These are phyloP conservation scores for Eupithecia tripunctaria DNA, from an alignment of 2,888 invertebrate genomes.

Conservation along the genomic window DNA sequence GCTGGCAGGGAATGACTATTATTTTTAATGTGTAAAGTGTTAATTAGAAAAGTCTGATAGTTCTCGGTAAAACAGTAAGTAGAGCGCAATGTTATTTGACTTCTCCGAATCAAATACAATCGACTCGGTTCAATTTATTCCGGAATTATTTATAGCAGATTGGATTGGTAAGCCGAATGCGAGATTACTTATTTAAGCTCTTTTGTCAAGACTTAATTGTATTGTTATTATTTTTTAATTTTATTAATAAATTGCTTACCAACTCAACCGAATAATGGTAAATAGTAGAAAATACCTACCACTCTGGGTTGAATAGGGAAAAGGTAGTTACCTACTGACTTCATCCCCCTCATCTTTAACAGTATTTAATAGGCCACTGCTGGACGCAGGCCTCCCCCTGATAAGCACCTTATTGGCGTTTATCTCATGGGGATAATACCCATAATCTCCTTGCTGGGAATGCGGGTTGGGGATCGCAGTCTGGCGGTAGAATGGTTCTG, in stretches of 20 bases:
- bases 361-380: too few relatives aligned
- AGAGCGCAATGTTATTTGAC: background rate
- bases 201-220: background rate
- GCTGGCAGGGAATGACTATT: too few relatives aligned
- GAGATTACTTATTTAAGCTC: background rate
- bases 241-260: background rate
- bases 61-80: background rate
- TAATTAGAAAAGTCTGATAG: background rate
- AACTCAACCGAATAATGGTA: background rate
- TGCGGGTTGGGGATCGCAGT: too few relatives aligned
- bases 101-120: background rate
- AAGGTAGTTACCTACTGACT: too few relatives aligned
- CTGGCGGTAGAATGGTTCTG: too few relatives aligned
- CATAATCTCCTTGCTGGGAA: too few relatives aligned
- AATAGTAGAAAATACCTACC: background rate
- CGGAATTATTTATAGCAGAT: background rate
- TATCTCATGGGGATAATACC: too few relatives aligned
- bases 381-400: too few relatives aligned
- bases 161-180: background rate
- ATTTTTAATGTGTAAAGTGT: too few relatives aligned
- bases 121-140: background rate
- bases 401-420: too few relatives aligned
- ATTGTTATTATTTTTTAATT: background rate
- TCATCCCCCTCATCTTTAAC: too few relatives aligned
- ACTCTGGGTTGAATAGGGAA: background rate